phyloP scores from a whole-genome alignment of 2,113 vertebrate species.

The Scortum barcoo region DNA sequence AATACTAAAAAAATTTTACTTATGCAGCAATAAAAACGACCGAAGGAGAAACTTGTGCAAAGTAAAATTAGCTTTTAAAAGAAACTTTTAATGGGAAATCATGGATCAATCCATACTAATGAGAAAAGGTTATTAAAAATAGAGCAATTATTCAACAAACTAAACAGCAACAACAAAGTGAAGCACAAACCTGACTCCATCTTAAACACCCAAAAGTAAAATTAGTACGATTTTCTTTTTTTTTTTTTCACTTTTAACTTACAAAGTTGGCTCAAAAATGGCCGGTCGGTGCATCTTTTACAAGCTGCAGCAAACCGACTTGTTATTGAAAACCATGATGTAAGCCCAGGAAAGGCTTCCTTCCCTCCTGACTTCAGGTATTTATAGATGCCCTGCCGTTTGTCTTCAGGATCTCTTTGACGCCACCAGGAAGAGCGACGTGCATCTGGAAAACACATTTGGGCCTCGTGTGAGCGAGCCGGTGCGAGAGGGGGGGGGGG shows the following conservation, averaged over 20 bases:
- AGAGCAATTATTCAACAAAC: background rate
- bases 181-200: background rate
- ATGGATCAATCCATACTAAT: background rate
- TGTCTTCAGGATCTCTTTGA: conserved; percentile 70
- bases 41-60: background rate
- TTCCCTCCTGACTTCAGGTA: conserved; percentile 73
- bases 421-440: conserved; percentile 70
- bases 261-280: background rate
- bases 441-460: conserved; percentile 81
- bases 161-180: background rate
- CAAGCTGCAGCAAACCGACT: conserved; percentile 16
- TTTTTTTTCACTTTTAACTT: no score
- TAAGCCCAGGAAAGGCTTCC: conserved; percentile 80
- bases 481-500: background rate
- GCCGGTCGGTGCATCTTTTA: background rate
- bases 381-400: conserved; percentile 74
- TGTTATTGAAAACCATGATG: conserved; percentile 62
- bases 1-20: background rate
- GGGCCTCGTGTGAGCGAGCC: conserved; percentile 16
- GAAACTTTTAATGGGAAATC: background rate
- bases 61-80: background rate
- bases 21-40: background rate
- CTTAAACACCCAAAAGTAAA: background rate
- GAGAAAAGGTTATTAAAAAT: background rate
- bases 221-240: background rate